phyloP scores from a whole-genome alignment of 2,113 vertebrate genomes.

The Machaerirhynchus nigripectus region DNA sequence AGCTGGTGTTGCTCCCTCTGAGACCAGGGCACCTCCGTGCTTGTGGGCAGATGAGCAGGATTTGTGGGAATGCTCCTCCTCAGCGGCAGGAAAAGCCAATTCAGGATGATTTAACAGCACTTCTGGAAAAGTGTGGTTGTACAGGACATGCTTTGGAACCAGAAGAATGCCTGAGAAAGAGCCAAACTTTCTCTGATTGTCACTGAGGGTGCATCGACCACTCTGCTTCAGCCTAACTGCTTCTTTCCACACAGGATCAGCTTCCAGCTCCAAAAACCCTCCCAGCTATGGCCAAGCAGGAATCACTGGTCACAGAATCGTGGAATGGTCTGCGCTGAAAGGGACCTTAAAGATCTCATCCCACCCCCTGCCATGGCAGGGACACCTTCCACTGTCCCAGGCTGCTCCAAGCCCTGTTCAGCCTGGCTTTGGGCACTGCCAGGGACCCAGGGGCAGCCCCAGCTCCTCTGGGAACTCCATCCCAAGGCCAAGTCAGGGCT shows the following conservation, averaged over 20 bases:
- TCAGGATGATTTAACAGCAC: background rate
- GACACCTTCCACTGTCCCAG: background rate
- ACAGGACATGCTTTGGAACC: background rate
- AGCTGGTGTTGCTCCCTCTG: background rate
- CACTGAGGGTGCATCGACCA: background rate
- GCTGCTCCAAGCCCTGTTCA: background rate
- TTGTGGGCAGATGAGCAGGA: background rate
- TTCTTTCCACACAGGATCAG: background rate
- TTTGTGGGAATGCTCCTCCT: background rate
- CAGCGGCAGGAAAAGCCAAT: background rate
- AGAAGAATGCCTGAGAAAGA: background rate
- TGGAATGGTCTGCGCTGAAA: background rate
- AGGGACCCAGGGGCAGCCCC: background rate
- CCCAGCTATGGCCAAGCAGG: background rate
- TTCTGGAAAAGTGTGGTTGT: background rate
- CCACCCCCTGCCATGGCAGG: background rate
- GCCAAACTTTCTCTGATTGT: background rate
- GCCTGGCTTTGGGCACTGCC: accelerated
- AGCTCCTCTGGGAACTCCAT: background rate
- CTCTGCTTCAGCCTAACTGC: background rate
- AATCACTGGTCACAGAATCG: background rate
- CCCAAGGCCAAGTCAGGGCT: background rate
- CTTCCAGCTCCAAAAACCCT: background rate
- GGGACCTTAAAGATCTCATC: background rate
- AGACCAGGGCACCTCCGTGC: accelerated